Evolutionary conservation across 2,113 vertebrate genomes (phyloP).

Genomic region (Cyprinodon brontotheroides): DNA sequence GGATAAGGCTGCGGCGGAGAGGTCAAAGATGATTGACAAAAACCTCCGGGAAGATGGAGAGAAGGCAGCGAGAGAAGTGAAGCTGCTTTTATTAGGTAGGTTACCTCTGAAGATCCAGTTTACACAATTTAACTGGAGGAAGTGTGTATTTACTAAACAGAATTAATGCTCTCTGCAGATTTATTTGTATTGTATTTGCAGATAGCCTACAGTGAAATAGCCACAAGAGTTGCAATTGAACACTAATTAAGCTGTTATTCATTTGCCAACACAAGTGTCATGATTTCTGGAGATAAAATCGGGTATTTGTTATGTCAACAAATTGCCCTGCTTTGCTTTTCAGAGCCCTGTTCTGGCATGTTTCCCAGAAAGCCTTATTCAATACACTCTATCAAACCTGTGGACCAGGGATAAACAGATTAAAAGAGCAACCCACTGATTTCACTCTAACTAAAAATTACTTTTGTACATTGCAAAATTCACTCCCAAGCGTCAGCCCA

Average conservation of each 20-base stretch:
- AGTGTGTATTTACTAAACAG: neutral
- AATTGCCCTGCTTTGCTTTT: conserved; percentile 34
- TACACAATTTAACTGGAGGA: neutral
- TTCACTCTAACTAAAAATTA: conserved; percentile 1
- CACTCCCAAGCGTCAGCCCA: neutral
- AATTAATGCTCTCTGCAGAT: neutral
- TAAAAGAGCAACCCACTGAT: conserved; percentile 27
- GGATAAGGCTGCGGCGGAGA: conserved; percentile 93
- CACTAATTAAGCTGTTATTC: conserved; percentile 14
- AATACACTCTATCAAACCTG: conserved; percentile 26
- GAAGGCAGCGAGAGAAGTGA: conserved; percentile 94
- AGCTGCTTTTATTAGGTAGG: conserved; percentile 91
- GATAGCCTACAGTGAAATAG: neutral
- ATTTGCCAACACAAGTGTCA: conserved; percentile 24
- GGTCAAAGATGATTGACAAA: conserved; percentile 97
- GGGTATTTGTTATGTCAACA: conserved; percentile 49
- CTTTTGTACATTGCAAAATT: neutral
- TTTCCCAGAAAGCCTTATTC: conserved; percentile 49
- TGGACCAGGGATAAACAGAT: conserved; percentile 27
- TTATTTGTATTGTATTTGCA: neutral
- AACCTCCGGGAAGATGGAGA: conserved; percentile 95
- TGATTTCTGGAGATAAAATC: conserved; percentile 21
- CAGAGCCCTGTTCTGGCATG: conserved; percentile 36
- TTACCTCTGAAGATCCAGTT: neutral
- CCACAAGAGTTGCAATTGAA: neutral